Evolutionary conservation across 2,888 invertebrate genomes (phyloP), one percentile per base, ranked within the genome.

Genomic region (Abrostola tripartita): DNA sequence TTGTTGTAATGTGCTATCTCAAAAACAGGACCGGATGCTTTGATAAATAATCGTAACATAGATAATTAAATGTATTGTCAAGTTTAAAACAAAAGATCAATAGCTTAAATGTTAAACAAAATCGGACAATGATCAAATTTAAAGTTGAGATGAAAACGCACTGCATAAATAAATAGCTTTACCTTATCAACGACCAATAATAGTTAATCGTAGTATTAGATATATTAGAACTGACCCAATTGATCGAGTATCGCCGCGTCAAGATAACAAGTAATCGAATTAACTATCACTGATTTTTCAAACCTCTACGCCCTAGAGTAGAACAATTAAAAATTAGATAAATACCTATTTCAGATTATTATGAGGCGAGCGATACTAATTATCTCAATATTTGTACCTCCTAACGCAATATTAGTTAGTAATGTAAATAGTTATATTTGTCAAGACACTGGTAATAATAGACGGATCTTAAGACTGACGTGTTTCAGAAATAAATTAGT

Each of bases 391-490:
- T 61, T 66, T 68, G 44, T 75, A 78, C 56, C 61, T 68, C 76
- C 66, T 77, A 71, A 64, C 65, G 74, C 78, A 79, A 79, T 79
- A 78, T 76, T 77, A 74, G 56, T 68, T 71, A 60, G 62, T 80
- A 75, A 74, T 80, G 79, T 84, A 83, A 69, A 78, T 80, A 78
- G 61, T 76, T 74, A 71, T 68, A 68, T 63, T 61, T 79, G 78
- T 76, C 76, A 73, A 81, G 81, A 77, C 62, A 76, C 73, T 76
- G 82, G 87, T 88, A 86, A 88, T 91, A 92, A 92, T 91, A 90
- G 90, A 91, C 90, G 89, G 92, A 91, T 91, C 91, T 91, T 92
- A 90, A 92, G 92, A 91, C 91, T 91, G 92, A 91, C 55, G 67
- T 59, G 67, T 78, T 72, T 76, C 71, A 67, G 67, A 68, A 72